Evolutionary conservation across 2,888 invertebrate genomes (phyloP), one percentile per base, ranked within the genome.

Genomic region (Mechanitis mazaeus): DNA sequence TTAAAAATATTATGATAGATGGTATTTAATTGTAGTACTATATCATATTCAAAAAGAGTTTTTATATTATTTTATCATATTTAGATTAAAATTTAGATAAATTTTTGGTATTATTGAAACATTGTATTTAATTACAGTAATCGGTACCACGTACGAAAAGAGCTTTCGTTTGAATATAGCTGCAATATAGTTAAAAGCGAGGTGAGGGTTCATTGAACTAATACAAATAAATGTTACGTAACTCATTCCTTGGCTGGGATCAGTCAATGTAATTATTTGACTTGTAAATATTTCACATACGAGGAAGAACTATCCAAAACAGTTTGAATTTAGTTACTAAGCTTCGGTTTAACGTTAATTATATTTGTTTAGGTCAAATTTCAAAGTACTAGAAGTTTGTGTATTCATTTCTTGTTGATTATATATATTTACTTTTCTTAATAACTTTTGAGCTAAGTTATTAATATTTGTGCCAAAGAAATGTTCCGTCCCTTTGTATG

Each of bases 171-270:
- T 45, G 60, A 58, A 75, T 59, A 61, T 58, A 62, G 54, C 46
- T 42, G 33, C 56, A 63, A 59, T 59, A 31, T 56, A 54, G 68
- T 72, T 70, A 69, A 67, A 68, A 70, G 75, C 76, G 76, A 74
- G 75, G 74, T 75, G 65, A 59, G 75, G 72, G 87, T 78, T 78
- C 86, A 71, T 76, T 79, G 83, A 84, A 82, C 85, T 68, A 70
- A 71, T 71, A 78, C 76, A 81, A 84, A 83, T 82, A 83, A 83
- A 83, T 80, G 81, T 61, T 56, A 58, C 54, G 68, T 57, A 71
- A 72, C 72, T 75, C 69, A 67, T 70, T 73, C 73, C 70, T 71
- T 75, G 80, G 82, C 75, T 80, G 78, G 76, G 74, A 84, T 83
- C 83, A 76, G 77, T 83, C 81, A 79, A 78, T 72, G 77, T 74